Evolutionary conservation across 2,888 invertebrate species (phyloP).

Genomic region (Lochmaea crataegi): DNA sequence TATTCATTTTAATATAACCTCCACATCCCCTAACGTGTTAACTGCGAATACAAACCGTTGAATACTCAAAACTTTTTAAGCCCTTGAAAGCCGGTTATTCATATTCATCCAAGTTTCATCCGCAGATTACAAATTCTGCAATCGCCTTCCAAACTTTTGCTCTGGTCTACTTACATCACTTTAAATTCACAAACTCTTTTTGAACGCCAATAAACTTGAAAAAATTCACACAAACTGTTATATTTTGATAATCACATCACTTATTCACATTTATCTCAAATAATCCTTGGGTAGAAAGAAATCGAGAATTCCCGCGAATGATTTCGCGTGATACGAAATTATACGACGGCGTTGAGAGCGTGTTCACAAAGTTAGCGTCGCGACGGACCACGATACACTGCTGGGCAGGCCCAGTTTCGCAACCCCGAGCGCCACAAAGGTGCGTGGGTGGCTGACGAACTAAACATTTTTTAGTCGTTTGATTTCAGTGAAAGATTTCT

Average conservation of each 20-base stretch:
- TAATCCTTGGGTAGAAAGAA: background rate
- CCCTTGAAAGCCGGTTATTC: background rate
- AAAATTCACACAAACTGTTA: constrained; percentile 11
- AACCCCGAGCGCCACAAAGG: constrained; percentile 56
- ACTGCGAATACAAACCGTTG: background rate
- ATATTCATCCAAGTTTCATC: constrained; percentile 1
- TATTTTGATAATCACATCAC: constrained; percentile 8
- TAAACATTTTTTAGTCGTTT: constrained; percentile 10
- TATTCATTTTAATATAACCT: too few species aligned
- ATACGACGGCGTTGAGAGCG: constrained; percentile 29
- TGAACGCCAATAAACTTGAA: background rate
- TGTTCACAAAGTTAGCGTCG: constrained; percentile 36
- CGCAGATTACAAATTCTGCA: background rate
- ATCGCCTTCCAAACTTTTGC: constrained; percentile 15
- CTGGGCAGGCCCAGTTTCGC: constrained; percentile 57
- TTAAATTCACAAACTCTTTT: constrained; percentile 22
- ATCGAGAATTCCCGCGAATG: constrained; percentile 29
- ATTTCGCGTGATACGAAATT: constrained; percentile 31
- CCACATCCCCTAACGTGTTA: too few species aligned
- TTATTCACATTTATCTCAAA: constrained; percentile 4
- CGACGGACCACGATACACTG: constrained; percentile 58
- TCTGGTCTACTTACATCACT: constrained; percentile 29
- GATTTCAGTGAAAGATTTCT: constrained; percentile 8
- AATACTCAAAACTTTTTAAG: background rate
- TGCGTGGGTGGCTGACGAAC: constrained; percentile 51